A percentile compares a stretch with the other conserved stretches of the same genome.
Evolutionary conservation across 2,113 vertebrate genomes (phyloP).

Genomic region (Channa maculata): DNA sequence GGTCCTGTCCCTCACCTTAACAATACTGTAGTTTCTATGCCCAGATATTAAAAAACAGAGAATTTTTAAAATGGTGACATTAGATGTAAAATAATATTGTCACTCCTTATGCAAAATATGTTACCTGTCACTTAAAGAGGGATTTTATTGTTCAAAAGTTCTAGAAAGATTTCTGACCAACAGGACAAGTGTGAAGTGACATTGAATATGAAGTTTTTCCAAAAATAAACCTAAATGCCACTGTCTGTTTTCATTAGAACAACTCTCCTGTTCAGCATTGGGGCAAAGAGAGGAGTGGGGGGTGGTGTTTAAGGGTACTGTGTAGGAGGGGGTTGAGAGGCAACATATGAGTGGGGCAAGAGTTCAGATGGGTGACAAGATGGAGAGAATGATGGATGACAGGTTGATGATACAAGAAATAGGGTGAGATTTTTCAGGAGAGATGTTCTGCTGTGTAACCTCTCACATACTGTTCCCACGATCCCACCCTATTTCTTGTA

Average conservation of each 20-base stretch:
- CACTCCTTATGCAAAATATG: too few species aligned
- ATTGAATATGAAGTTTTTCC: too few species aligned
- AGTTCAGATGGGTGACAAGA: slow-evolving; percentile 71
- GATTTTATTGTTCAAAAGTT: too few species aligned
- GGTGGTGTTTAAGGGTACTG: slow-evolving; percentile 53
- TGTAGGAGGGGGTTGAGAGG: slow-evolving; percentile 60
- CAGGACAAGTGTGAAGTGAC: too few species aligned
- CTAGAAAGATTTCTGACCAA: too few species aligned
- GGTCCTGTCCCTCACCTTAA: neutral
- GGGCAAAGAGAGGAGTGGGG: slow-evolving; percentile 56
- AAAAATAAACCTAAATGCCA: neutral
- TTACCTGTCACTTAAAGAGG: too few species aligned
- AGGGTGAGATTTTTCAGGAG: slow-evolving; percentile 2
- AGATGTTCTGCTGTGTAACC: neutral
- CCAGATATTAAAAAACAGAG: neutral
- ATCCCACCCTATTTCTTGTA: slow-evolving; percentile 26
- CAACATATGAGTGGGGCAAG: slow-evolving; percentile 77
- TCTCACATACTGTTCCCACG: neutral
- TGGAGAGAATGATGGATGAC: slow-evolving; percentile 55
- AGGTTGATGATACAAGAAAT: slow-evolving; percentile 47
- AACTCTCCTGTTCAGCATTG: slow-evolving; percentile 19
- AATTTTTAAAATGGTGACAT: neutral
- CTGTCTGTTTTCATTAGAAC: neutral
- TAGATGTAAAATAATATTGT: neutral
- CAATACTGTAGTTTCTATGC: neutral